Evolutionary conservation across 2,113 vertebrate species (phyloP), one percentile per base, ranked within the genome.

Genomic region (Struthidea cinerea): DNA sequence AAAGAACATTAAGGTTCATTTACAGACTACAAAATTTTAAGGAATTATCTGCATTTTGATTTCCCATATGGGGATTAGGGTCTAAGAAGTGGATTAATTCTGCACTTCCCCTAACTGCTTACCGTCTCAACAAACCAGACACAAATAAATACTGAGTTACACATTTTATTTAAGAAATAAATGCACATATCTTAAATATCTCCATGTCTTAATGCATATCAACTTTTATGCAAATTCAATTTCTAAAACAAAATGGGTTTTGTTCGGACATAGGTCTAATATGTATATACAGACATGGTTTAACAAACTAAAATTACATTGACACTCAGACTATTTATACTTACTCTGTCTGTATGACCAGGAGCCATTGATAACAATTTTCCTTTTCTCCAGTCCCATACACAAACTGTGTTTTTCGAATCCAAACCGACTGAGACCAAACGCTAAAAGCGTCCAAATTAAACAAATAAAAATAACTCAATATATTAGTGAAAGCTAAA

Each of bases 321-420:
- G 49, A 64, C 21, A 32, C 19, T 41, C 21, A 37, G 28, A 56
- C 28, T 67, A 13, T 55, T 73, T 13, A 67, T 96, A 98, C 98
- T 98, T 98, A 99, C 99, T 98, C 99, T 98, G 96, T 99, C 99
- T 67, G 99, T 99, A 87, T 99, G 99, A 96, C 99, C 99, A 64
- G 99, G 99, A 95, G 99, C 99, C 83, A 98, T 98, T 83, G 99
- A 99, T 79, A 99, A 97, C 95, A 99, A 98, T 95, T 98, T 99
- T 61, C 99, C 99, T 98, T 97, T 99, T 94, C 98, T 99, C 99
- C 99, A 99, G 97, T 99, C 99, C 99, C 99, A 99, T 78, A 99
- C 98, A 96, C 99, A 99, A 96, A 99, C 99, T 84, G 99, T 99
- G 97, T 99, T 99, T 98, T 99, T 99, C 4, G 99, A 99, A 98